Conservation (phyloP, 2,888 invertebrate genomes). For the Hirtodrosophila histrioides region DNA sequence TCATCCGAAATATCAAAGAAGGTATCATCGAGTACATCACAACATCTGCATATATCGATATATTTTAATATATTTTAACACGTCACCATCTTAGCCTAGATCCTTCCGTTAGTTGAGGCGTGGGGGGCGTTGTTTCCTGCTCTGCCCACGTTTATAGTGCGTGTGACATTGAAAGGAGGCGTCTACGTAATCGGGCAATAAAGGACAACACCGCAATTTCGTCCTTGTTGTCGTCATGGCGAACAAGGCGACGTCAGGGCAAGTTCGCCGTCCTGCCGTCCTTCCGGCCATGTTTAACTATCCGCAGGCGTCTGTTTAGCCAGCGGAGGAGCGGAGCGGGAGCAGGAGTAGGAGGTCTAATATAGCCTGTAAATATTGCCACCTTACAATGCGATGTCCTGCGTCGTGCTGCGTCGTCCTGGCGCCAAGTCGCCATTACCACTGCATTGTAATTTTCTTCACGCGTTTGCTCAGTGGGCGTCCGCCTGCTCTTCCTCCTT, state of each 20-base stretch:
- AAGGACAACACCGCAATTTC: constrained; percentile 27
- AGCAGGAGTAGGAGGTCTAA: constrained; percentile 14
- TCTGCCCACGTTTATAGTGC: constrained; percentile 20
- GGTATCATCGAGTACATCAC: too few relatives aligned
- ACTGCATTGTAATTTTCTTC: constrained; percentile 51
- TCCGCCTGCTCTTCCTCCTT: not conserved
- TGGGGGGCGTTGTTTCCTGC: not conserved
- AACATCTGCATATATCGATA: too few relatives aligned
- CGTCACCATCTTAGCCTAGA: too few relatives aligned
- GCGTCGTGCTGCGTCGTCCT: constrained; percentile 38
- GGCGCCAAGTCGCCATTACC: constrained; percentile 60
- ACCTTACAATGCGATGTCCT: constrained; percentile 44
- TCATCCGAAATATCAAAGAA: too few relatives aligned
- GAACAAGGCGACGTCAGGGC: constrained; percentile 15
- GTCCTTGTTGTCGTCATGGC: constrained; percentile 35
- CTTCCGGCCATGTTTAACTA: constrained; percentile 46
- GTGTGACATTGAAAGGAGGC: constrained; percentile 47
- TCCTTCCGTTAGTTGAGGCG: not conserved
- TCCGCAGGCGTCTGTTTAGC: constrained; percentile 53
- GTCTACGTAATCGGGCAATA: constrained; percentile 21
- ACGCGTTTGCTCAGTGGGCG: constrained; percentile 10
- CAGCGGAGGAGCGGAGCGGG: not conserved
- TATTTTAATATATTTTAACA: too few relatives aligned
- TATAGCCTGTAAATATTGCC: constrained; percentile 67
- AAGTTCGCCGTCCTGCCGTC: too few relatives aligned